These are phyloP conservation scores for Aplysina aerophoba DNA, from an alignment of 37 sponge, comb jelly and placozoan genomes.

Conservation along the genomic window DNA sequence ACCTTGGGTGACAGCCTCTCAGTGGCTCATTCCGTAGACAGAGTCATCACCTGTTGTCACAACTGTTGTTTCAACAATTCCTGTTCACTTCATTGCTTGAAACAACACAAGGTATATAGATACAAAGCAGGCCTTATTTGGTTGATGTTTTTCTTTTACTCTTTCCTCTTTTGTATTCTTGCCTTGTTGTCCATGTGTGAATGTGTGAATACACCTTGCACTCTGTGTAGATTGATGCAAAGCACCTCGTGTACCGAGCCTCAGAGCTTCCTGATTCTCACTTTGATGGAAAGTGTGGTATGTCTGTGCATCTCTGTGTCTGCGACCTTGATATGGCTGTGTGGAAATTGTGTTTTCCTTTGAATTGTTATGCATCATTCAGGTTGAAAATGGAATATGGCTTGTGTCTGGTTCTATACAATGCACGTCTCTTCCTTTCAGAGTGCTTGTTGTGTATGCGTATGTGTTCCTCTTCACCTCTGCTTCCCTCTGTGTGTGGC, in stretches of 20 bases:
- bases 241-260: background rate
- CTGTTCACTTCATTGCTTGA: slow-evolving; percentile 31
- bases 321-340: too few species aligned
- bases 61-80: background rate
- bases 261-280: slow-evolving; percentile 4
- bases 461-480: too few species aligned
- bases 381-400: background rate
- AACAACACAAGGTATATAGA: slow-evolving; percentile 42
- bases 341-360: too few species aligned
- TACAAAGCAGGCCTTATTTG: background rate
- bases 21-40: background rate
- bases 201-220: background rate
- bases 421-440: too few species aligned
- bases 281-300: slow-evolving; percentile 22
- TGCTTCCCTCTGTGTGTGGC: too few species aligned
- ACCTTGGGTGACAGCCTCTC: background rate
- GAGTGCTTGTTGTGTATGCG: too few species aligned
- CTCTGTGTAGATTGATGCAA: background rate
- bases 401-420: too few species aligned
- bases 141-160: too few species aligned
- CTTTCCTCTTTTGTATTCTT: too few species aligned
- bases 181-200: background rate
- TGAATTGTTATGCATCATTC: background rate
- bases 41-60: background rate
- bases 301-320: too few species aligned